Percentiles rank a stretch among this genome's conserved stretches.
Evolutionary conservation across 2,888 invertebrate genomes (phyloP).

Genomic region (Theretra japonica): DNA sequence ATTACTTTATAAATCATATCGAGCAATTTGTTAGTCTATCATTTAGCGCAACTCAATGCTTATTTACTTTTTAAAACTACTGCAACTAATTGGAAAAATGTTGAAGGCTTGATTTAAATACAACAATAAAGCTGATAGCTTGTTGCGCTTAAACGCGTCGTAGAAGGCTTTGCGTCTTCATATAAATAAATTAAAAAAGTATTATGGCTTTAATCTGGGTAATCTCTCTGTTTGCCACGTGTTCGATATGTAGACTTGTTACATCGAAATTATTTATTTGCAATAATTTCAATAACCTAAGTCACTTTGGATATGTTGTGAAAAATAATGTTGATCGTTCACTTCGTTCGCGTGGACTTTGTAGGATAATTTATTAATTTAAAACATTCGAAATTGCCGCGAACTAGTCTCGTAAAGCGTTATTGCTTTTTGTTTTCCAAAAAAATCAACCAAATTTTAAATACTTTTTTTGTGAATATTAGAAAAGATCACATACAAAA

Average conservation of each 20-base stretch:
- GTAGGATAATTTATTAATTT: slow-evolving; percentile 2
- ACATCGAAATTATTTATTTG: neutral
- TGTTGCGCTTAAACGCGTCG: no score
- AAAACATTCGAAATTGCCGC: slow-evolving; percentile 16
- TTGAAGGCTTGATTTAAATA: no score
- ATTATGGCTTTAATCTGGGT: neutral
- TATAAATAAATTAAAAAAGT: neutral
- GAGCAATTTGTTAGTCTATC: no score
- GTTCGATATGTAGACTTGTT: slow-evolving; percentile 5
- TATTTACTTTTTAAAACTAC: no score
- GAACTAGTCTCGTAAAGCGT: slow-evolving; percentile 14
- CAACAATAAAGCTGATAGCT: no score
- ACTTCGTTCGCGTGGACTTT: slow-evolving; percentile 1
- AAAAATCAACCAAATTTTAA: neutral
- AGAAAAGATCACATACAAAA: neutral
- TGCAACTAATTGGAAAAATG: no score
- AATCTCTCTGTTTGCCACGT: neutral
- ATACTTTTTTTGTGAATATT: neutral
- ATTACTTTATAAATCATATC: neutral
- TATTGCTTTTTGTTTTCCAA: slow-evolving; percentile 18
- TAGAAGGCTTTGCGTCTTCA: neutral
- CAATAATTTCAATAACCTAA: neutral
- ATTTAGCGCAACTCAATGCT: no score
- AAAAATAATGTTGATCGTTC: neutral
- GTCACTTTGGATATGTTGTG: neutral